Conservation (phyloP, 2,888 invertebrate genomes). For the Andrena camellia region DNA sequence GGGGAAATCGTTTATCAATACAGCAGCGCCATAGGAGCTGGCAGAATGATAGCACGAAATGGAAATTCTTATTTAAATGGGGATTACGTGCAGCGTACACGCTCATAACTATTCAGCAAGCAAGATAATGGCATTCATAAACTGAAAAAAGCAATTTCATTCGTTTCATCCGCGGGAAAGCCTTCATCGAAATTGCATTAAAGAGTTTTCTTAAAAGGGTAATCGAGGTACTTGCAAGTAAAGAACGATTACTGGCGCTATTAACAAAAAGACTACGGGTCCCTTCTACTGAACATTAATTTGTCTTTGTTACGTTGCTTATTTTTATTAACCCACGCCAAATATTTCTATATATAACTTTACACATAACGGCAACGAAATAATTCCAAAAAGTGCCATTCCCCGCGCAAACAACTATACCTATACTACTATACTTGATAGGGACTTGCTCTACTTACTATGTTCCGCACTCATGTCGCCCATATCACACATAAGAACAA, state of each 20-base stretch:
- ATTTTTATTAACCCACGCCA: no score
- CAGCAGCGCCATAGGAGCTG: no score
- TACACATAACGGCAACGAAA: not conserved
- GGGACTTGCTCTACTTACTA: slow-evolving; percentile 16
- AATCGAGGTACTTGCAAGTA: not conserved
- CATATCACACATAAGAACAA: not conserved
- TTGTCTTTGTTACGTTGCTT: not conserved
- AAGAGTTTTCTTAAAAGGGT: slow-evolving; percentile 24
- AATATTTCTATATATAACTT: no score
- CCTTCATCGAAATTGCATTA: slow-evolving; percentile 8
- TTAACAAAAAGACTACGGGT: not conserved
- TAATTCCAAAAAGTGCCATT: not conserved
- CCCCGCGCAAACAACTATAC: not conserved
- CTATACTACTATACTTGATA: no score
- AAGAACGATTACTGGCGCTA: slow-evolving; percentile 5
- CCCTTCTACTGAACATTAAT: not conserved
- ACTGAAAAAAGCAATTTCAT: slow-evolving; percentile 5
- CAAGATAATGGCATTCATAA: not conserved
- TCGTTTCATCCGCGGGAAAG: not conserved
- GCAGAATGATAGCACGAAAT: no score
- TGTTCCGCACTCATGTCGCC: slow-evolving; percentile 1
- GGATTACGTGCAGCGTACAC: not conserved
- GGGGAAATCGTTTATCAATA: not conserved
- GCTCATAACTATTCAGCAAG: not conserved
- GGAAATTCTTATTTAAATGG: not conserved